Base-by-base conservation (phyloP, 2,888 invertebrate species). In the Seira sanloemensis region DNA sequence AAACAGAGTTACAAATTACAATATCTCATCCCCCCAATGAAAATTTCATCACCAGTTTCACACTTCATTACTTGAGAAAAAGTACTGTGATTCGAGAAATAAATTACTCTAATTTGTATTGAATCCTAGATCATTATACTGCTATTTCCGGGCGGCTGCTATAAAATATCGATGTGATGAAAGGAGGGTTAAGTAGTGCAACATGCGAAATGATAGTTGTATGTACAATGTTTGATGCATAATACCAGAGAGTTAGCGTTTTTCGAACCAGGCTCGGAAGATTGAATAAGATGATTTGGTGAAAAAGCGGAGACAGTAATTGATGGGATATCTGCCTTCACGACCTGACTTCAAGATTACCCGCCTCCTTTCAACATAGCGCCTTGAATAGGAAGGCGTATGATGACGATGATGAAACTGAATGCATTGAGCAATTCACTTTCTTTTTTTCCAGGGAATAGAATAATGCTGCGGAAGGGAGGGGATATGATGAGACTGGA, bases 261-360 rank as follows among this genome's bases (percentile, higher is more conserved):
- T n/a, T n/a, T n/a, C 12, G 37, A 37, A 37, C 37, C 4, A 4
- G 37, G 12, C 12, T 37, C 12, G 4, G 58, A 67, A 78, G 78
- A 78, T 71, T 71, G 78, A 78, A 71, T 27, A 71, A 71, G 78
- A 65, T 78, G 78, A 69, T 77, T 68, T 69, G 68, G 77, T n/a
- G 58, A 23, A 21, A 69, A 37, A 77, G 68, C 76, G 77, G 72
- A 72, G 79, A 79, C 80, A 80, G 80, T 80, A 80, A 80, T 80
- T 80, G 80, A 80, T 80, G 74, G 74, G 80, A 78, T 77, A 67
- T 12, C 58, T 58, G 46, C 4, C 46, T 16, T 18, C n/a, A 37
- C 19, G 69, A 72, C 65, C 62, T 72, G 71, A 25, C 65, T 72
- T 71, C 26, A 19, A 46, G 27, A 21, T 25, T 26, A 18, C 69